Conservation (phyloP, 2,888 invertebrate species). For the Tetropium fuscum region DNA sequence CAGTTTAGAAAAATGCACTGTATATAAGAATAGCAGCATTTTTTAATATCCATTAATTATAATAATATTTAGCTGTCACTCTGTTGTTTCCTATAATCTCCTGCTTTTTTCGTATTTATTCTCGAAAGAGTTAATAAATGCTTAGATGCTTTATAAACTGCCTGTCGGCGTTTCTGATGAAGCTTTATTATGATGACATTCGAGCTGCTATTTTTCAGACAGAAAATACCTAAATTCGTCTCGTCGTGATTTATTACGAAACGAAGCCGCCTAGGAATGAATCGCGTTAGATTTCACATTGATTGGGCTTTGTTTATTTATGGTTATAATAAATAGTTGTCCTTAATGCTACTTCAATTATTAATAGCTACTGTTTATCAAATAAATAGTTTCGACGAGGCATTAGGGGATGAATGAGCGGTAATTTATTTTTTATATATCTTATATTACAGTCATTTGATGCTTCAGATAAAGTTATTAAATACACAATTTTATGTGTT, state of each 20-base stretch:
- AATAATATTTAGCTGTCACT: too few relatives aligned
- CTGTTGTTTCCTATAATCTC: too few relatives aligned
- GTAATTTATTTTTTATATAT: too few relatives aligned
- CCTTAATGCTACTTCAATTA: constrained; percentile 15
- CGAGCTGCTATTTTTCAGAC: constrained; percentile 14
- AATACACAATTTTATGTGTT: too few relatives aligned
- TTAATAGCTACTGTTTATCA: constrained; percentile 19
- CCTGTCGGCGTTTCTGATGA: constrained; percentile 9
- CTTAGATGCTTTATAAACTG: constrained; percentile 1
- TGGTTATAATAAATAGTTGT: constrained; percentile 22
- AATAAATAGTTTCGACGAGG: constrained; percentile 5
- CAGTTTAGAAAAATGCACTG: too few relatives aligned
- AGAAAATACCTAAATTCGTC: constrained; percentile 5
- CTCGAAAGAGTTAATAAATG: constrained; percentile 11
- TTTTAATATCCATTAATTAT: too few relatives aligned
- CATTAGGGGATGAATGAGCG: too few relatives aligned
- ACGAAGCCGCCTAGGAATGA: background rate
- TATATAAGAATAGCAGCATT: too few relatives aligned
- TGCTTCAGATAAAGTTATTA: too few relatives aligned
- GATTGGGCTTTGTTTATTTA: constrained; percentile 18
- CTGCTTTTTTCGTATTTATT: too few relatives aligned
- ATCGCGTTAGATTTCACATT: constrained; percentile 12
- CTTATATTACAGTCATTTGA: too few relatives aligned
- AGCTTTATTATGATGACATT: constrained; percentile 18
- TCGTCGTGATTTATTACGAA: background rate